These are phyloP conservation scores for Poicephalus meyeri DNA, from an alignment of 2,113 vertebrate species.

Conservation along the genomic window DNA sequence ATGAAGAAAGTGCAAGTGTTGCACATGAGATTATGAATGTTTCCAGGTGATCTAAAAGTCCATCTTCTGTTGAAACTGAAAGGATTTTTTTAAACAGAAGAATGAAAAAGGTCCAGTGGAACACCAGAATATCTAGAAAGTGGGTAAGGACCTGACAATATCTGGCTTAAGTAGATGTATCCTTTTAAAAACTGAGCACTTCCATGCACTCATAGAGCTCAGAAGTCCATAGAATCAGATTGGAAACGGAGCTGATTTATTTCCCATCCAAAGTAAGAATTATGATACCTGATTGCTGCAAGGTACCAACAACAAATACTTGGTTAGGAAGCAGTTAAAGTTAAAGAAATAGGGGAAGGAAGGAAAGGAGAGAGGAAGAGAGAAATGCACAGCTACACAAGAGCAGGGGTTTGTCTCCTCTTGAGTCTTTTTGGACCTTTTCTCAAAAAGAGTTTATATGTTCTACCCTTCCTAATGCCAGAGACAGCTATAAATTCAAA, in stretches of 20 bases:
- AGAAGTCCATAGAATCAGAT: background rate
- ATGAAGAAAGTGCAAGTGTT: background rate
- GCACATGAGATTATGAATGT: background rate
- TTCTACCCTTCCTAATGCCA: background rate
- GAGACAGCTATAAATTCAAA: background rate
- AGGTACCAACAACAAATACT: background rate
- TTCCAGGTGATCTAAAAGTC: background rate
- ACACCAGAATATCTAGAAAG: background rate
- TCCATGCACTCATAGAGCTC: fast-evolving
- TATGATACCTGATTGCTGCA: background rate
- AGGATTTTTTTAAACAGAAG: background rate
- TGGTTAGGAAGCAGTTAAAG: background rate
- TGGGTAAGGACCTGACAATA: background rate
- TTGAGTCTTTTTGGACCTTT: background rate
- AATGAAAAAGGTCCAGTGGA: background rate
- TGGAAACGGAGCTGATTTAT: background rate
- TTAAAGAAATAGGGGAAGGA: background rate
- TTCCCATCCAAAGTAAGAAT: background rate
- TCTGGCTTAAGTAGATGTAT: background rate
- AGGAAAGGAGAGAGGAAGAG: background rate
- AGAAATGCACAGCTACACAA: background rate
- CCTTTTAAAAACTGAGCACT: background rate
- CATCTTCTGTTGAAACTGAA: background rate
- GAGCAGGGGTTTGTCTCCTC: background rate
- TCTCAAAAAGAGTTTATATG: fast-evolving